Base-by-base conservation (phyloP, 2,888 invertebrate genomes). In the Arge pagana region DNA sequence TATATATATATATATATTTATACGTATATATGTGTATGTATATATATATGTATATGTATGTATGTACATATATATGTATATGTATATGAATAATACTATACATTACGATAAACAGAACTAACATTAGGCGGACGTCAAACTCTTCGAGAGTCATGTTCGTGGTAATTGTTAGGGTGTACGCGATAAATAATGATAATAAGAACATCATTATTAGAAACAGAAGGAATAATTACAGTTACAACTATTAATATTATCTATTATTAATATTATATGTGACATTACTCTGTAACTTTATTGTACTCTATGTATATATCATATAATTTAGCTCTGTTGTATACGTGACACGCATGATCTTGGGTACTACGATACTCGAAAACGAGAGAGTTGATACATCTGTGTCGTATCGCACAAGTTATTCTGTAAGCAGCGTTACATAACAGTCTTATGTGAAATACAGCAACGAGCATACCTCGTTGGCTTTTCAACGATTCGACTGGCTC, bases 251-350 rank as follows among this genome's bases (percentile, higher is more conserved):
- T 45, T 45, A 35, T 33, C 16, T 42, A 42, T 11, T n/a, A n/a
- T 42, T 30, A 30, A 42, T 28, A 42, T 42, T 64, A 60, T 62
- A 65, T 64, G 64, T 65, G 60, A 63, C 50, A 50, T 35, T 50
- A 35, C 42, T 50, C 43, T 42, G 50, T 50, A 45, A 45, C 45
- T 35, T 23, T 45, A 64, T 30, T 59, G 52, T 65, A 60, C 53
- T 62, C 58, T 64, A 59, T 62, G 57, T 63, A 41, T 42, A 50
- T 49, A n/a, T n/a, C n/a, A n/a, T n/a, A 45, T 42, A 53, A 52
- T 31, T 57, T 50, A 57, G 52, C 39, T 41, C 50, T 55, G 56
- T 55, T 54, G 51, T 59, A 52, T 57, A 56, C 57, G 55, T 63
- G 52, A 58, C 39, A 53, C 54, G 50, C 55, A 60, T 49, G 55